Conservation (phyloP, 1,140 invertebrate genomes). For the Agrypnia vestita region DNA sequence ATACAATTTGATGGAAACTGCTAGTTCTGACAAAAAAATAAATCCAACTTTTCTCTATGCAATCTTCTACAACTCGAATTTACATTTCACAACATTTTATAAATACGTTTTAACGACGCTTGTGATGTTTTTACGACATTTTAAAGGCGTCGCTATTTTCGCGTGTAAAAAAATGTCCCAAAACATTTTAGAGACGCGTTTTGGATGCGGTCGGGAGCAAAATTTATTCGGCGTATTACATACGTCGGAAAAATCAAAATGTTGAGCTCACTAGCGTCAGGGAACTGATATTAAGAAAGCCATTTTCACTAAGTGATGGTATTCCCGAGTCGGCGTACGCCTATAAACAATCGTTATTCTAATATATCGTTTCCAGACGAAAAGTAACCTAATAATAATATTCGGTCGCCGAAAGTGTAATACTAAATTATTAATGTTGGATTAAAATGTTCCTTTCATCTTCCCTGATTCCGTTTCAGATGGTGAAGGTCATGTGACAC, state of each 20-base stretch:
- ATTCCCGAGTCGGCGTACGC: background rate
- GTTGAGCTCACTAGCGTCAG: conserved; percentile 27
- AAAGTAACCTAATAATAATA: background rate
- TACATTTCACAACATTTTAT: background rate
- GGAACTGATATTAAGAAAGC: conserved; percentile 12
- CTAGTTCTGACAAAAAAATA: too few relatives aligned
- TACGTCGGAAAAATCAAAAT: conserved; percentile 22
- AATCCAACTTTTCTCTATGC: too few relatives aligned
- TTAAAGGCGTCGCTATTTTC: conserved; percentile 8
- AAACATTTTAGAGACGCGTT: background rate
- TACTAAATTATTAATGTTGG: too few relatives aligned
- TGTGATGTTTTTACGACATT: conserved; percentile 22
- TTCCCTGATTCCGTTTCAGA: too few relatives aligned
- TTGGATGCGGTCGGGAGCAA: background rate
- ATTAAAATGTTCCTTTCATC: too few relatives aligned
- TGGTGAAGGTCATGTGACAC: too few relatives aligned
- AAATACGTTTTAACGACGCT: background rate
- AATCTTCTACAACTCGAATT: too few relatives aligned
- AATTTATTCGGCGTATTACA: conserved; percentile 20
- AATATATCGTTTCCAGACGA: conserved; percentile 4
- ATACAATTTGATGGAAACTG: too few relatives aligned
- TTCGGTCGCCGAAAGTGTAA: too few relatives aligned
- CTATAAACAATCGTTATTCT: background rate
- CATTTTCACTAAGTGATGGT: conserved; percentile 25
- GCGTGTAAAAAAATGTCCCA: background rate